These are phyloP conservation scores for Dynastes maya DNA, from an alignment of 2,888 invertebrate species.

Conservation along the genomic window DNA sequence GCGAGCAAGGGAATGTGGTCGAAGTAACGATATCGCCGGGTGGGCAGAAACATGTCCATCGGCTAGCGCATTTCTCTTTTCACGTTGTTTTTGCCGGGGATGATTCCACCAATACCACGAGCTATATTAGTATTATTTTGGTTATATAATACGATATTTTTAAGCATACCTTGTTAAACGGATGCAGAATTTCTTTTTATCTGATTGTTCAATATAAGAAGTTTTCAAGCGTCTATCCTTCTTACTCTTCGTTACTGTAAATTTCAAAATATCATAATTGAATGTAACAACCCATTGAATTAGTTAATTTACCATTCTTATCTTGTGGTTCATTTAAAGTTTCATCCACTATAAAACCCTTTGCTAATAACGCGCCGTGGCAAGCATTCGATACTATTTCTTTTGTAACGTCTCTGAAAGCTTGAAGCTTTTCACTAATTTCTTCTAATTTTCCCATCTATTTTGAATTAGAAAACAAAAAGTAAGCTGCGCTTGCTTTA, in stretches of 20 bases:
- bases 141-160: not conserved
- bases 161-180: conserved; percentile 80
- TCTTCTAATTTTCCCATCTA: conserved; percentile 71
- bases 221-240: conserved; percentile 75
- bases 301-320: conserved; percentile 35
- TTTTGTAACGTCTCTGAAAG: conserved; percentile 73
- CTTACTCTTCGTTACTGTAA: conserved; percentile 53
- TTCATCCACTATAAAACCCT: conserved; percentile 88
- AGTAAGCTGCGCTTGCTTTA: not conserved
- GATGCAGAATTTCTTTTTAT: conserved; percentile 86
- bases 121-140: too few relatives aligned
- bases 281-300: not conserved
- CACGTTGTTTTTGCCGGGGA: too few relatives aligned
- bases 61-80: too few relatives aligned
- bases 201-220: conserved; percentile 90
- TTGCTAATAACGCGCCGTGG: conserved; percentile 80
- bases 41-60: too few relatives aligned
- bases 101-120: too few relatives aligned
- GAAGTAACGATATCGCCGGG: too few relatives aligned
- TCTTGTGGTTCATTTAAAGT: conserved; percentile 57
- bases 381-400: conserved; percentile 81
- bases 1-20: too few relatives aligned
- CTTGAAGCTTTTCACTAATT: conserved; percentile 66
- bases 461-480: conserved; percentile 18
- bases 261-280: conserved; percentile 9